phyloP scores from a whole-genome alignment of 2,113 vertebrate species.

The Colinus virginianus region DNA sequence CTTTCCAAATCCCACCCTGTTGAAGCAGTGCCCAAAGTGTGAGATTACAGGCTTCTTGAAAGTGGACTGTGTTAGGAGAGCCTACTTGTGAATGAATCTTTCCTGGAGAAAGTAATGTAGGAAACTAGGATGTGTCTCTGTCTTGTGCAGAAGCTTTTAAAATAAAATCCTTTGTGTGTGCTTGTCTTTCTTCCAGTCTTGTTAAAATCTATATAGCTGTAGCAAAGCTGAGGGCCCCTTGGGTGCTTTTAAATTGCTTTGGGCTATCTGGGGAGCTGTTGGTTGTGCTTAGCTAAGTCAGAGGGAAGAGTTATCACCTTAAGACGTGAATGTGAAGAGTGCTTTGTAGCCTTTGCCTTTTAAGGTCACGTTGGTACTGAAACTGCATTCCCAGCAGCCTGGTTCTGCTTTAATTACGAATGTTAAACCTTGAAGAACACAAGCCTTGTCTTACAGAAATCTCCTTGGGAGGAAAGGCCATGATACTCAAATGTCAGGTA shows the following conservation, averaged over 20 bases:
- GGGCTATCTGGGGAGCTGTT: neutral
- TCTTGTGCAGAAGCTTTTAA: neutral
- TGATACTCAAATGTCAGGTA: neutral
- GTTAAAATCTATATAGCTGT: neutral
- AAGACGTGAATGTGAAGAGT: neutral
- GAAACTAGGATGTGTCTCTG: neutral
- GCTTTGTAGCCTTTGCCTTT: neutral
- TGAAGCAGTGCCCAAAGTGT: neutral
- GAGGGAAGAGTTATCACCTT: neutral
- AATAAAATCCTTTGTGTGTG: neutral
- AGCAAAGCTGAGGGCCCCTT: neutral
- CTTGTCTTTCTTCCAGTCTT: neutral
- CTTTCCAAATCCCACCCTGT: neutral
- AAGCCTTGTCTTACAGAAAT: neutral
- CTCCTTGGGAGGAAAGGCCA: neutral
- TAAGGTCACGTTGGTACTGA: neutral
- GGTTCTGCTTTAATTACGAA: neutral
- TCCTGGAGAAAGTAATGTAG: neutral
- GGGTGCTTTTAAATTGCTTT: neutral
- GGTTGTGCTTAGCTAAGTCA: neutral
- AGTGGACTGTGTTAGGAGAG: neutral
- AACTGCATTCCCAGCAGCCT: neutral
- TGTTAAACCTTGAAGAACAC: neutral
- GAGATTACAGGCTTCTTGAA: neutral
- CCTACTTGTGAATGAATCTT: neutral